Conservation (phyloP, 2,113 vertebrate species). For the Thinocorus orbignyianus region DNA sequence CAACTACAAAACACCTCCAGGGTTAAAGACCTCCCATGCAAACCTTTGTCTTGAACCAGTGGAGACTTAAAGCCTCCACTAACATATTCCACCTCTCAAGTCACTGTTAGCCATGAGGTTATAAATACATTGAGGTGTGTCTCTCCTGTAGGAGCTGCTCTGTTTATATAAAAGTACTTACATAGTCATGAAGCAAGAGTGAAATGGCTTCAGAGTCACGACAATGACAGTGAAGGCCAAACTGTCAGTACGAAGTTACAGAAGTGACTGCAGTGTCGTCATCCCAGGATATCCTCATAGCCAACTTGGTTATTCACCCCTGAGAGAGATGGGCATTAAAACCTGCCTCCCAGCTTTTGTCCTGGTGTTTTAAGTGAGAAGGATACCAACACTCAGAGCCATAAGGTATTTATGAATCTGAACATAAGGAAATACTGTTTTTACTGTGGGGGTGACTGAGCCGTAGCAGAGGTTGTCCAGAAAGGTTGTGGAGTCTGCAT, state of each 20-base stretch:
- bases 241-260: neutral
- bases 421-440: neutral
- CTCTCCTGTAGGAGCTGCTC: neutral
- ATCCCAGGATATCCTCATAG: neutral
- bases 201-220: neutral
- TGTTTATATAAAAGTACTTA: neutral
- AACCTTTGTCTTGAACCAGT: neutral
- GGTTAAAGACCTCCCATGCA: neutral
- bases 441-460: neutral
- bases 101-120: neutral
- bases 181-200: neutral
- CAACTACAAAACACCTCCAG: neutral
- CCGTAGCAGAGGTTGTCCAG: neutral
- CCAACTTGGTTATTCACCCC: neutral
- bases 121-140: neutral
- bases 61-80: neutral
- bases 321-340: neutral
- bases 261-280: neutral
- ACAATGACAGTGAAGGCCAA: neutral
- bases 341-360: neutral
- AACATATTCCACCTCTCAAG: neutral
- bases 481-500: neutral
- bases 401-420: neutral
- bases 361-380: neutral
- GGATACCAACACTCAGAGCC: neutral